Evolutionary conservation across 2,888 invertebrate genomes (phyloP).

Genomic region (Neoitamus cyanurus): DNA sequence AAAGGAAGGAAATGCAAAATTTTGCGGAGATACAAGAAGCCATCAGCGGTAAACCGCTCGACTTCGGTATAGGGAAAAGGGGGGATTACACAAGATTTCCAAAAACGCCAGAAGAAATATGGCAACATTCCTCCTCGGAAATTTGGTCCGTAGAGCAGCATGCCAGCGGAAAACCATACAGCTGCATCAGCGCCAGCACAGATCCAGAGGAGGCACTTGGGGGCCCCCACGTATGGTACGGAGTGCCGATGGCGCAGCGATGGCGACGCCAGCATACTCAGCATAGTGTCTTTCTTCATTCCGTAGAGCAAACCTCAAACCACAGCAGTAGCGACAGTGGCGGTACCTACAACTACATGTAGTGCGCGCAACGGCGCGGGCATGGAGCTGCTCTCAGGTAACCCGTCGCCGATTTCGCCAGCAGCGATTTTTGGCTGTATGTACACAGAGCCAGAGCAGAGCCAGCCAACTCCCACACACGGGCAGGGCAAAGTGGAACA

Average conservation of each 20-base stretch:
- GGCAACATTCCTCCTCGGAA: not conserved
- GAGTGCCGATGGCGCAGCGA: no score
- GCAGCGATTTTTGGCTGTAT: constrained; percentile 25
- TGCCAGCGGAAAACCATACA: constrained; percentile 13
- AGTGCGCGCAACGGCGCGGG: not conserved
- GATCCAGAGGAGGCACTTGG: not conserved
- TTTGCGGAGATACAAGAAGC: not conserved
- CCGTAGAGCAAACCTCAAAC: not conserved
- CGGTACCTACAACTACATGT: not conserved
- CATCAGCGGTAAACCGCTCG: not conserved
- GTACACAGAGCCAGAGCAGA: not conserved
- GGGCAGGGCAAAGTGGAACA: constrained; percentile 24
- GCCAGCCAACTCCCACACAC: constrained; percentile 12
- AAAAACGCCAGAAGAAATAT: not conserved
- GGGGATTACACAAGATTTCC: constrained; percentile 16
- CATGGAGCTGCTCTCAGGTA: not conserved
- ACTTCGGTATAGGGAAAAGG: not conserved
- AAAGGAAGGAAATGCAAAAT: not conserved
- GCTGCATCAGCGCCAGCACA: not conserved
- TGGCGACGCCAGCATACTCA: constrained; percentile 20
- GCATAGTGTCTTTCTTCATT: constrained; percentile 15
- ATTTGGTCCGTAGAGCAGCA: not conserved
- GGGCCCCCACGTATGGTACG: not conserved
- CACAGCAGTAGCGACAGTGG: not conserved
- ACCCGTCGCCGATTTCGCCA: constrained; percentile 15